Evolutionary conservation across 2,797 vertebrate species (phyloP).

Genomic region (Mus spretus): DNA sequence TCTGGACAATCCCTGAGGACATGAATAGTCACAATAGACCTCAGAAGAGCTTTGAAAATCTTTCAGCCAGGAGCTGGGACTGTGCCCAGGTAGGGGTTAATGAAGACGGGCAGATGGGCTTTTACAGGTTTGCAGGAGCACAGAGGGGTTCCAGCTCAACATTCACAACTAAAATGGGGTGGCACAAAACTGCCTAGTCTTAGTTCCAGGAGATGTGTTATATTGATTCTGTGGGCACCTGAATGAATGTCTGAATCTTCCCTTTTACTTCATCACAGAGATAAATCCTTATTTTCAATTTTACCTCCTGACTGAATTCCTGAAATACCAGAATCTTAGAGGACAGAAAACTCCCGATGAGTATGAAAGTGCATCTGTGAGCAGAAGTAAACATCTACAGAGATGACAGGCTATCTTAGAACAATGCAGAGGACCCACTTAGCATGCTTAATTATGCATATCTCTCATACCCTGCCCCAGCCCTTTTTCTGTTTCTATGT

Average conservation of each 20-base stretch:
- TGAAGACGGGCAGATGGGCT: background rate
- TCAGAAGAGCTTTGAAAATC: background rate
- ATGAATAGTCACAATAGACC: background rate
- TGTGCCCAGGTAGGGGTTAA: background rate
- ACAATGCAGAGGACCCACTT: background rate
- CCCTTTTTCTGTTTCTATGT: background rate
- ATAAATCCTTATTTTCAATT: background rate
- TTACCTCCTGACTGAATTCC: background rate
- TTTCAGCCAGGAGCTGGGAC: too few species aligned
- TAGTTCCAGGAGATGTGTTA: background rate
- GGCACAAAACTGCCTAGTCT: background rate
- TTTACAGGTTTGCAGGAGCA: too few species aligned
- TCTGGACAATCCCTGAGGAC: background rate
- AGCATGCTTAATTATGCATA: background rate
- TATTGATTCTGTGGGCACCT: too few species aligned
- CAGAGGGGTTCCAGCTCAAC: background rate
- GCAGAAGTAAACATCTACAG: background rate
- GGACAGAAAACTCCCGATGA: background rate
- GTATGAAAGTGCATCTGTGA: background rate
- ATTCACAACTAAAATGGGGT: background rate
- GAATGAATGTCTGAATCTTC: too few species aligned
- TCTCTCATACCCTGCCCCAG: background rate
- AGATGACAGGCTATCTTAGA: background rate
- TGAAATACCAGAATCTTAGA: background rate
- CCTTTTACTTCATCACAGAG: background rate